Percentiles rank a stretch among this genome's conserved stretches.
These are phyloP conservation scores for Empidonax alnorum DNA, from an alignment of 2,113 vertebrate species.

Conservation along the genomic window DNA sequence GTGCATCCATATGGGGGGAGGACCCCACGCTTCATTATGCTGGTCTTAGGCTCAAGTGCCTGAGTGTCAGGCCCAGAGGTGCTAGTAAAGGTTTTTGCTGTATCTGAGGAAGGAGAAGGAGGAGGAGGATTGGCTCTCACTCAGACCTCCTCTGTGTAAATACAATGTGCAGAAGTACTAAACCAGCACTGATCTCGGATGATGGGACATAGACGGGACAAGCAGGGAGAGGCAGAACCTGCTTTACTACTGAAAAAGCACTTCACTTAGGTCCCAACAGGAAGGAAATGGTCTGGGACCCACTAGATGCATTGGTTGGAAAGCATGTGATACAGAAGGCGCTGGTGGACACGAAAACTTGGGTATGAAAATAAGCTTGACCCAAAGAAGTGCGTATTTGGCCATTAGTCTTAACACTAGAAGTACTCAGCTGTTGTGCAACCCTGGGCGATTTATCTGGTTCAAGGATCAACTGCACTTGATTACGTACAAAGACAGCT, in stretches of 20 bases:
- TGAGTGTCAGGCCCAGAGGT: background rate
- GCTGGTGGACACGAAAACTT: background rate
- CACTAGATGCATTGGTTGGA: background rate
- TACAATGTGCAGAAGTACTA: background rate
- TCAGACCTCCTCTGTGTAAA: background rate
- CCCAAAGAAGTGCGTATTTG: background rate
- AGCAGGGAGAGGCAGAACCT: background rate
- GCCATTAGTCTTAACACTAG: background rate
- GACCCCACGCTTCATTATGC: background rate
- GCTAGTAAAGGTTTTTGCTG: background rate
- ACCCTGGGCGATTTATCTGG: background rate
- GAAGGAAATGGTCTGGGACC: background rate
- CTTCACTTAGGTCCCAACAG: background rate
- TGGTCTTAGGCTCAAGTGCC: background rate
- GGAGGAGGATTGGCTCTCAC: background rate
- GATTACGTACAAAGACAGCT: background rate
- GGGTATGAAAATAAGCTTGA: background rate
- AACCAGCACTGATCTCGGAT: background rate
- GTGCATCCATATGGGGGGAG: background rate
- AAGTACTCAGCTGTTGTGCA: background rate
- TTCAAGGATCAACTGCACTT: background rate
- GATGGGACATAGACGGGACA: background rate
- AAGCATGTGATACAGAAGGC: background rate
- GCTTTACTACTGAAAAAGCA: background rate
- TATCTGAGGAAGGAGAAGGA: background rate